A percentile compares a stretch with the other conserved stretches of the same genome.
Conservation (phyloP, 2,888 invertebrate species). For the Dione juno region DNA sequence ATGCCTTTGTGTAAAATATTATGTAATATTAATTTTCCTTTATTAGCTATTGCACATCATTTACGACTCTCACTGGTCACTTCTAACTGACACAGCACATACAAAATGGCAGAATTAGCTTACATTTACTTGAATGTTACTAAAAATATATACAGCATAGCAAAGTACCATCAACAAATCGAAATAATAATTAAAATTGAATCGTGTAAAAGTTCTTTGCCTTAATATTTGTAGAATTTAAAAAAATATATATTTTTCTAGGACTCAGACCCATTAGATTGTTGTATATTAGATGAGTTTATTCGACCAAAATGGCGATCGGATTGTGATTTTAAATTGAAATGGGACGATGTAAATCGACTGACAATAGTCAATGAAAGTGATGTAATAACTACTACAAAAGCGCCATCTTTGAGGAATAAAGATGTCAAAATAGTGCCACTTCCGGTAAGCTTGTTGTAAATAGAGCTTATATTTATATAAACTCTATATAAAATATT, state of each 20-base stretch:
- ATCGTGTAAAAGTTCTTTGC: too few species aligned
- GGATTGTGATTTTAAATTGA: conserved; percentile 64
- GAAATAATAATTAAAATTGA: too few species aligned
- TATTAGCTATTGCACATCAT: too few species aligned
- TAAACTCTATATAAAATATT: neutral
- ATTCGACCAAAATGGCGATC: conserved; percentile 60
- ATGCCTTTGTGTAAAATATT: too few species aligned
- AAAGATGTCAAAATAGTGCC: conserved; percentile 67
- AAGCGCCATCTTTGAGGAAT: conserved; percentile 45
- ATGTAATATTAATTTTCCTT: too few species aligned
- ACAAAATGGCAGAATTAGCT: too few species aligned
- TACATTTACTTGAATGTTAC: too few species aligned
- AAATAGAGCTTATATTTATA: neutral
- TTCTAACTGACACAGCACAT: too few species aligned
- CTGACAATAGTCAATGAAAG: conserved; percentile 52
- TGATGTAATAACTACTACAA: conserved; percentile 42
- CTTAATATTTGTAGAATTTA: too few species aligned
- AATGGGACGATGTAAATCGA: conserved; percentile 57
- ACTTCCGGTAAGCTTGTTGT: conserved; percentile 57
- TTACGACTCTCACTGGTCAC: too few species aligned
- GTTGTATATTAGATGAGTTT: conserved; percentile 68
- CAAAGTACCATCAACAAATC: too few species aligned
- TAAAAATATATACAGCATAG: too few species aligned
- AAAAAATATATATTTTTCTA: conserved; percentile 26
- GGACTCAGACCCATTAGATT: conserved; percentile 63